Base-by-base conservation (phyloP, 37 sponge, comb jelly and placozoan genomes). In the Halichondria panicea region DNA sequence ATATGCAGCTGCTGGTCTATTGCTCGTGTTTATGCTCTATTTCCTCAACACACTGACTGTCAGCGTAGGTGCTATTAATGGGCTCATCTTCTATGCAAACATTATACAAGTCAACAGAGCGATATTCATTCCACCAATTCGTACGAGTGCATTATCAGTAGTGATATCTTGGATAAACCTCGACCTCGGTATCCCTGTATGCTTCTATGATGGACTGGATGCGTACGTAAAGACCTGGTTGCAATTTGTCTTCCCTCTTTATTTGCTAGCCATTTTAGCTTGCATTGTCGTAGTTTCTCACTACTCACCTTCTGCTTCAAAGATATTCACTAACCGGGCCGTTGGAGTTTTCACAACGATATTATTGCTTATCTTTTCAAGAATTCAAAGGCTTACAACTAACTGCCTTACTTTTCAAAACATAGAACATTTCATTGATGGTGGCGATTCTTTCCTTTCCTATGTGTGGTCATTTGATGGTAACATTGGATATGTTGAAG, bases 191-290 rank as follows among this genome's bases (percentile, higher is more conserved):
- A 13, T 73, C 0, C 5, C 55, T 1, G 33, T n/a, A 3, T 73
- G 74, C 38, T 55, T 73, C 41, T 50, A 30, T 42, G 59, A 73
- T 73, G 74, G 74, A n/a, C 4, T 73, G 55, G 35, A 50, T 21
- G 24, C 36, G 39, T 73, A 37, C 27, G 31, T 18, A 15, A 73
- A 73, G 54, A 56, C 74, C 2, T 32, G 25, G 40, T 43, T 73
- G 0, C 74, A 73, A 43, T 73, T 73, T 56, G 42, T 36, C 0
- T 73, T 73, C 38, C 74, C 74, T 36, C 27, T 55, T 22, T 73
- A 73, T 25, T 21, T 73, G 37, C 35, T 37, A 43, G 27, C 46
- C 45, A 42, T 68, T 43, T 30, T 37, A 43, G 69, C 48, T 28
- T 3, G 42, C 6, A 27, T 68, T 48, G 44, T 68, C 42, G 25